These are phyloP conservation scores for Meriones psammophilus DNA, from an alignment of 2,797 vertebrate genomes.

Conservation along the genomic window DNA sequence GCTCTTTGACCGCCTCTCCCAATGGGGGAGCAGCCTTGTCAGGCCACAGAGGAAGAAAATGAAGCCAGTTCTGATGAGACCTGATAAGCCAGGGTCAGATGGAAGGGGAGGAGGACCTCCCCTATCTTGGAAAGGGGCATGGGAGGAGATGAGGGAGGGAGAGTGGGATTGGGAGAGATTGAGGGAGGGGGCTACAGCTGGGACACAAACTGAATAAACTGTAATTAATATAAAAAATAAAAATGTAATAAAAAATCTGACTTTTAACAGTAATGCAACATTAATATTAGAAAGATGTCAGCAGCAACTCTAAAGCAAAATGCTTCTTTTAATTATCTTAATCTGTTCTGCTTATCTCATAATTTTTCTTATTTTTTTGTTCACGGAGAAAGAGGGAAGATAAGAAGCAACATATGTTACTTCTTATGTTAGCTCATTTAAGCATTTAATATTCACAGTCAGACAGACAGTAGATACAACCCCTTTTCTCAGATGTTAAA, in stretches of 20 bases:
- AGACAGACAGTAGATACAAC: not conserved
- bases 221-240: not conserved
- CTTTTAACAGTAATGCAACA: not conserved
- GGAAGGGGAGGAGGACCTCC: too few species aligned
- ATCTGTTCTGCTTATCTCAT: slow-evolving; percentile 29
- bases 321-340: slow-evolving; percentile 21
- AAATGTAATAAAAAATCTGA: not conserved
- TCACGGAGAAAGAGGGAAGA: slow-evolving; percentile 57
- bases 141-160: too few species aligned
- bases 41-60: too few species aligned
- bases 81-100: too few species aligned
- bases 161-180: too few species aligned
- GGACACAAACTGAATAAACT: too few species aligned
- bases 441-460: slow-evolving; percentile 60
- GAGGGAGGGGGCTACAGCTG: too few species aligned
- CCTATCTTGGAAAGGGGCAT: too few species aligned
- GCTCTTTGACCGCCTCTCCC: too few species aligned
- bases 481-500: not conserved
- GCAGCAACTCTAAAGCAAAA: not conserved
- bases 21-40: too few species aligned
- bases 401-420: slow-evolving; percentile 56
- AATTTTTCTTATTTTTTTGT: slow-evolving; percentile 65
- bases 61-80: too few species aligned
- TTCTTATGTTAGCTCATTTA: slow-evolving; percentile 69
- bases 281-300: not conserved